A percentile compares a stretch with the other conserved stretches of the same genome.
Evolutionary conservation across 2,113 vertebrate genomes (phyloP).

Genomic region (Madoqua kirkii): DNA sequence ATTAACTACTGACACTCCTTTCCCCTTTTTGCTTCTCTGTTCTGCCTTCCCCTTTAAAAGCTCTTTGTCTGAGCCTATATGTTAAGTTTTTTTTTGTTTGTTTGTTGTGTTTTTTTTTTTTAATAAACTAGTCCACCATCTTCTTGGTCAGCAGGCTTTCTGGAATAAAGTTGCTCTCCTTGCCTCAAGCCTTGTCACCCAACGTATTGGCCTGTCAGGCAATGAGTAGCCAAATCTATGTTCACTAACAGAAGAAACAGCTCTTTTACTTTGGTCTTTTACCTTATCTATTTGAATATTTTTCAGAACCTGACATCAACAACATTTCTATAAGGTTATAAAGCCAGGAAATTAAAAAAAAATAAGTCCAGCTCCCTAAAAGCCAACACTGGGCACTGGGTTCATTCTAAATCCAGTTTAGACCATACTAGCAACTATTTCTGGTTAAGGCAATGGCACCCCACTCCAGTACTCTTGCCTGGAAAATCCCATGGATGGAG

Average conservation of each 20-base stretch:
- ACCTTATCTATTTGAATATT: not conserved
- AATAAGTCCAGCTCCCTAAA: not conserved
- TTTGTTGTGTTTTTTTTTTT: too few relatives aligned
- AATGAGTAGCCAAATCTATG: not conserved
- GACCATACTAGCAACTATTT: constrained; percentile 28
- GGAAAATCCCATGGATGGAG: too few relatives aligned
- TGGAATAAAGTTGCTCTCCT: not conserved
- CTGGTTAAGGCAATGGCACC: not conserved
- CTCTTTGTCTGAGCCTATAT: not conserved
- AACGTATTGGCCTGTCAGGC: not conserved
- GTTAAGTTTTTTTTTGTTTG: fast-evolving
- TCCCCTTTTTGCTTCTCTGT: not conserved
- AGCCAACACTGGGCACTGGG: not conserved
- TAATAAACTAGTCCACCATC: not conserved
- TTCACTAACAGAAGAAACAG: not conserved
- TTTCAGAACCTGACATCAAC: not conserved
- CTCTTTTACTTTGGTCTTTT: not conserved
- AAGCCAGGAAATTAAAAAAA: not conserved
- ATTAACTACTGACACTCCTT: not conserved
- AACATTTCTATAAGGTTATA: not conserved
- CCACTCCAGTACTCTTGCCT: too few relatives aligned
- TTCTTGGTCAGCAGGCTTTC: not conserved
- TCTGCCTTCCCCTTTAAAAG: not conserved
- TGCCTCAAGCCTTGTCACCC: not conserved
- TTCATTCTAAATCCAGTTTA: constrained; percentile 3